These are phyloP conservation scores for Dinocampus coccinellae DNA, from an alignment of 2,888 invertebrate species.

Conservation along the genomic window DNA sequence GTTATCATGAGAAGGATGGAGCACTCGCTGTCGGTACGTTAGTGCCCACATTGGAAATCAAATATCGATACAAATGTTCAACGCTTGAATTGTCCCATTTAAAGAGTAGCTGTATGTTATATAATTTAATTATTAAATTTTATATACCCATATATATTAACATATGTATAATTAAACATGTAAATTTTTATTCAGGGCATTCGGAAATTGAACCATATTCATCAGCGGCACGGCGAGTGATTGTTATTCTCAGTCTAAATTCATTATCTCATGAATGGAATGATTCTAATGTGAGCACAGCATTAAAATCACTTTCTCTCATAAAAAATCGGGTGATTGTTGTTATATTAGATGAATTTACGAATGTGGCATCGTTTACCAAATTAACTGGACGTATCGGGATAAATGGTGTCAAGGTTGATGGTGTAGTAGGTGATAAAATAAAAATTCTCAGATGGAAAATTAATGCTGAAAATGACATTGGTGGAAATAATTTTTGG, in stretches of 20 bases:
- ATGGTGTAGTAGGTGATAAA: constrained; percentile 50
- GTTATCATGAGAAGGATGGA: constrained; percentile 76
- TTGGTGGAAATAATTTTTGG: constrained; percentile 75
- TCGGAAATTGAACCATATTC: constrained; percentile 72
- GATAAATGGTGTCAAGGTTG: constrained; percentile 71
- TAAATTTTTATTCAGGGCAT: constrained; percentile 71
- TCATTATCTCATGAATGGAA: constrained; percentile 70
- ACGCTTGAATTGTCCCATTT: constrained; percentile 72
- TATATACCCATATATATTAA: background rate
- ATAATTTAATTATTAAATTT: constrained; percentile 24
- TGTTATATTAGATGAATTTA: constrained; percentile 69
- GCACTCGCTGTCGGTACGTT: constrained; percentile 76
- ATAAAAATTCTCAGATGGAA: constrained; percentile 60
- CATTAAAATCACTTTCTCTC: constrained; percentile 69
- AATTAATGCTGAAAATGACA: constrained; percentile 45
- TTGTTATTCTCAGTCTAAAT: constrained; percentile 71
- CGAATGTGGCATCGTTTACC: constrained; percentile 64
- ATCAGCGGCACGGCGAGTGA: constrained; percentile 71
- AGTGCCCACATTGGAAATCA: constrained; percentile 75
- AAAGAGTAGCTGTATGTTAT: constrained; percentile 72
- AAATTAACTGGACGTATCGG: constrained; percentile 70
- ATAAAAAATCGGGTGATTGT: constrained; percentile 63
- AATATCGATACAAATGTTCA: constrained; percentile 77
- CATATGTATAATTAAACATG: background rate
- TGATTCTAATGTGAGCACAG: constrained; percentile 64